These are phyloP conservation scores for Eurypyga helias DNA, from an alignment of 2,113 vertebrate species.

Conservation along the genomic window DNA sequence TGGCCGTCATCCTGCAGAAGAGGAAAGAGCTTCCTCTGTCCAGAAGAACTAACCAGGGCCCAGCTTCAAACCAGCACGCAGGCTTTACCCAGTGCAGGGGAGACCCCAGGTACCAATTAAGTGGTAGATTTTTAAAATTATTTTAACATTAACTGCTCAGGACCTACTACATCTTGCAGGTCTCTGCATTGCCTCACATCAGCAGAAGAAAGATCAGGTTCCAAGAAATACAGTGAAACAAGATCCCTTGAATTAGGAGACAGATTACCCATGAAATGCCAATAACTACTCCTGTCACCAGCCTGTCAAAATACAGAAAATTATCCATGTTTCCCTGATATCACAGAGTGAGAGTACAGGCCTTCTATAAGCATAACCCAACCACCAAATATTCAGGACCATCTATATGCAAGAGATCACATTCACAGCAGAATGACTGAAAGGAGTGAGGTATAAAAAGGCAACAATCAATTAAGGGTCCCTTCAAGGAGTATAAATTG, in stretches of 20 bases:
- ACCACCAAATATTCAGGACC: not conserved
- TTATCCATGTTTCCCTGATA: not conserved
- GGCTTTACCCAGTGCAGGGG: fast-evolving
- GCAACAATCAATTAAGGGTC: not conserved
- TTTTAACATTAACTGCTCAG: not conserved
- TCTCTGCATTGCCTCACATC: not conserved
- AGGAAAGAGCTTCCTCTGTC: not conserved
- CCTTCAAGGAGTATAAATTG: not conserved
- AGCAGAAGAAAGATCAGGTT: not conserved
- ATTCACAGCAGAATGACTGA: not conserved
- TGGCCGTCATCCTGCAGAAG: not conserved
- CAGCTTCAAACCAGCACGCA: not conserved
- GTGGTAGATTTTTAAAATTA: not conserved
- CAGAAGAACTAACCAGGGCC: not conserved
- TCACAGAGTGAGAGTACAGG: not conserved
- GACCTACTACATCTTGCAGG: not conserved
- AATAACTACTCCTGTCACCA: not conserved
- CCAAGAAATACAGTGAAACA: not conserved
- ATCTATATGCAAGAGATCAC: not conserved
- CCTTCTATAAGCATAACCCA: not conserved
- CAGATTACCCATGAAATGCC: not conserved
- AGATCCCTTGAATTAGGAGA: not conserved
- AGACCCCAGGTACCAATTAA: not conserved
- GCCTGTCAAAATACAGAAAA: not conserved
- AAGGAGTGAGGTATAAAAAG: not conserved